phyloP scores from a whole-genome alignment of 2,888 invertebrate species.

The Apotomis betuletana region DNA sequence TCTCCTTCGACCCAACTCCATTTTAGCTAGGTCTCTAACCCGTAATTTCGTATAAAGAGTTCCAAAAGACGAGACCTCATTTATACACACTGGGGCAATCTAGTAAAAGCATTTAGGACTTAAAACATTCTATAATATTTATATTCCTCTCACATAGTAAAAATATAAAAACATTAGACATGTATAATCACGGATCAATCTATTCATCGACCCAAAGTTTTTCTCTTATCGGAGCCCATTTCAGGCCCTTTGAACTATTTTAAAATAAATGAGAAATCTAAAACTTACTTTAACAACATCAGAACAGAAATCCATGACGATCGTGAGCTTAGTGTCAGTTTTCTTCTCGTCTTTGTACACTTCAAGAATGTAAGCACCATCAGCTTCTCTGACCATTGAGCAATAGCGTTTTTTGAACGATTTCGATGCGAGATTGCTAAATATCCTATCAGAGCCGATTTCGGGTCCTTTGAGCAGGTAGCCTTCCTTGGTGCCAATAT shows the following conservation, averaged over 20 bases:
- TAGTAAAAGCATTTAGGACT: too few relatives aligned
- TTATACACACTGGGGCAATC: too few relatives aligned
- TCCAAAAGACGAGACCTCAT: too few relatives aligned
- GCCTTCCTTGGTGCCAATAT: constrained; percentile 94
- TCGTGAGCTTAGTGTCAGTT: constrained; percentile 94
- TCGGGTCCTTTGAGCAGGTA: constrained; percentile 96
- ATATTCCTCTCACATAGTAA: too few relatives aligned
- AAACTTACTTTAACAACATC: constrained; percentile 90
- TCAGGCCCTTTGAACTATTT: not conserved
- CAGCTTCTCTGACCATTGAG: constrained; percentile 94
- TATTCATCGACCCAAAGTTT: too few relatives aligned
- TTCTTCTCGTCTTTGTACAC: constrained; percentile 97
- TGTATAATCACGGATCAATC: too few relatives aligned
- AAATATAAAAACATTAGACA: too few relatives aligned
- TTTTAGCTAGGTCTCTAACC: too few relatives aligned
- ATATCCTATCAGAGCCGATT: constrained; percentile 94
- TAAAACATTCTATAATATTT: too few relatives aligned
- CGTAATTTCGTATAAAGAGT: too few relatives aligned
- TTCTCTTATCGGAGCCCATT: too few relatives aligned
- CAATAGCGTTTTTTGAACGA: constrained; percentile 96
- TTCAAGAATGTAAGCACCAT: constrained; percentile 95
- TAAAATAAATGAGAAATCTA: not conserved
- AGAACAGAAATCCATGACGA: constrained; percentile 96
- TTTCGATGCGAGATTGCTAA: constrained; percentile 95
- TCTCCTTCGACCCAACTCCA: too few relatives aligned